A percentile compares a stretch with the other conserved stretches of the same genome.
Conservation (phyloP, 1,140 invertebrate genomes). For the Leptopilina boulardi region DNA sequence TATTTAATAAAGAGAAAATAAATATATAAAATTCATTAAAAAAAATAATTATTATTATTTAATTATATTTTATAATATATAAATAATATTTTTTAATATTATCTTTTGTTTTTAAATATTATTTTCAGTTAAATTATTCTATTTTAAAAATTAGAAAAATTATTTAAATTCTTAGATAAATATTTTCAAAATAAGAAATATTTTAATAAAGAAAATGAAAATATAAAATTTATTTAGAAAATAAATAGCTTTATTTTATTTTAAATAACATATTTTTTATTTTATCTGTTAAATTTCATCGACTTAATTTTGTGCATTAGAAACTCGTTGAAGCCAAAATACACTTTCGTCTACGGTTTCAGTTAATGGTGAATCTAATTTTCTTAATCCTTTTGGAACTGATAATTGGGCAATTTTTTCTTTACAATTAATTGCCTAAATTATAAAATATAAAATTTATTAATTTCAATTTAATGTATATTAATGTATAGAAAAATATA, state of each 20-base stretch:
- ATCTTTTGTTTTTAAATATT: too few species aligned
- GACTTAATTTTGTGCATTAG: slow-evolving; percentile 34
- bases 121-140: too few species aligned
- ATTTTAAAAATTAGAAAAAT: too few species aligned
- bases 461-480: background rate
- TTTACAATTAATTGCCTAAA: slow-evolving; percentile 54
- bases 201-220: background rate
- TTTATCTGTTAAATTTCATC: slow-evolving; percentile 12
- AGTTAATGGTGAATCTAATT: slow-evolving; percentile 40
- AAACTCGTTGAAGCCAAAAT: slow-evolving; percentile 42
- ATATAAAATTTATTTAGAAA: slow-evolving; percentile 8
- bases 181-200: too few species aligned
- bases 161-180: too few species aligned
- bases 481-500: background rate
- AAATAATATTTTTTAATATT: too few species aligned
- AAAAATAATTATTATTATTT: too few species aligned
- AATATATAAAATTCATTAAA: background rate
- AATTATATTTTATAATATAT: too few species aligned
- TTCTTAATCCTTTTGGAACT: slow-evolving; percentile 41
- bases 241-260: background rate
- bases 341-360: slow-evolving; percentile 51
- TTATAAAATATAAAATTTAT: slow-evolving; percentile 14
- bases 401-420: slow-evolving; percentile 43
- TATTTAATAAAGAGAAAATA: too few species aligned
- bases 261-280: background rate